Conservation (phyloP, 2,888 invertebrate genomes). For the Heliconius charithonia region DNA sequence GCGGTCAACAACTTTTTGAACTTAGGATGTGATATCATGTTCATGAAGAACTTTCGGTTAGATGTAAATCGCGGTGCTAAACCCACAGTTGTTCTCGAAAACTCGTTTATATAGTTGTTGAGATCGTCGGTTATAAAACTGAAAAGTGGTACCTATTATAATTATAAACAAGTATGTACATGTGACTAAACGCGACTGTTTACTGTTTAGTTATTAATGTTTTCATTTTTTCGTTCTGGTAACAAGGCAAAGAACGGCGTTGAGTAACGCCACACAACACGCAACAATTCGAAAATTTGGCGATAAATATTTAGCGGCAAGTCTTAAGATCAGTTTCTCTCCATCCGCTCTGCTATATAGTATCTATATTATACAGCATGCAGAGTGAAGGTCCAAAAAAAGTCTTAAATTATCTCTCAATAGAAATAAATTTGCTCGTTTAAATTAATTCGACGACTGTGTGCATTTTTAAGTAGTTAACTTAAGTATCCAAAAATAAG, state of each 20-base stretch:
- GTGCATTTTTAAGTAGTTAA: too few relatives aligned
- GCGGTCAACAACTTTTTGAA: constrained; percentile 66
- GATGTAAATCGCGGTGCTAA: constrained; percentile 63
- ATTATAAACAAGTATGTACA: neutral
- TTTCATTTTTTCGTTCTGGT: neutral
- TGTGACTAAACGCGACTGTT: neutral
- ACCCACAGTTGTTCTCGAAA: constrained; percentile 71
- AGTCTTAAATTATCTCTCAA: too few relatives aligned
- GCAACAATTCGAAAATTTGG: neutral
- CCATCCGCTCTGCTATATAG: too few relatives aligned
- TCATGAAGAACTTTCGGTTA: constrained; percentile 74
- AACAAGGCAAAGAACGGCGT: neutral
- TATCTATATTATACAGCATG: too few relatives aligned
- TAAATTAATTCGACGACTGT: too few relatives aligned
- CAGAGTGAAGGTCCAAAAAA: too few relatives aligned
- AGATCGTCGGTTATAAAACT: constrained; percentile 66
- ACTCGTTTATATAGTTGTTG: constrained; percentile 62
- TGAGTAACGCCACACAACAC: neutral
- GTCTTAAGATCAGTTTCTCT: neutral
- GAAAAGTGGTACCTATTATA: constrained; percentile 38
- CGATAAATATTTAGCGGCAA: neutral
- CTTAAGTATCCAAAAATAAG: neutral
- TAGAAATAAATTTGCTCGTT: too few relatives aligned
- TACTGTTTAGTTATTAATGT: neutral
- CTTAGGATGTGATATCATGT: constrained; percentile 60